These are phyloP conservation scores for Harpagus bidentatus DNA, from an alignment of 2,113 vertebrate species.

Conservation along the genomic window DNA sequence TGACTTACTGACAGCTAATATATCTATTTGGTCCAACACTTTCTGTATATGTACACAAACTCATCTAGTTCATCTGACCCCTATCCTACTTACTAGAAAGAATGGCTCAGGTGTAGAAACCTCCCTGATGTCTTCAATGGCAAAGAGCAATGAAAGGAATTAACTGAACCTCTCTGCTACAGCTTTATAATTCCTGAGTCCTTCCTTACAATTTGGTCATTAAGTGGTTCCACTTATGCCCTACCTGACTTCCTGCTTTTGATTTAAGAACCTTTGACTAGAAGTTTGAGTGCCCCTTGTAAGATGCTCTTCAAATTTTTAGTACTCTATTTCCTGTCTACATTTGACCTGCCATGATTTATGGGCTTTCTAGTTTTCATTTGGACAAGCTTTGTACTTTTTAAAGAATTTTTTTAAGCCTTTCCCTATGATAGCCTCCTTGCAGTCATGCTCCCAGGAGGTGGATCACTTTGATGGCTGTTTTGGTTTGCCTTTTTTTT, in stretches of 20 bases:
- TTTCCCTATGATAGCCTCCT: neutral
- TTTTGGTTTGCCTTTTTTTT: neutral
- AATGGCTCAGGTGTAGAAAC: neutral
- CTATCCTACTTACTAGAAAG: neutral
- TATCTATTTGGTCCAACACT: neutral
- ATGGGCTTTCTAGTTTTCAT: neutral
- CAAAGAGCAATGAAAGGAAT: neutral
- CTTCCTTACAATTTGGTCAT: slow-evolving; percentile 37
- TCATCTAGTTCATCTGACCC: neutral
- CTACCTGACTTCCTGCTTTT: neutral
- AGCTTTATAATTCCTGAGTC: neutral
- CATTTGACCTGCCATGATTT: neutral
- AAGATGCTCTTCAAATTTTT: neutral
- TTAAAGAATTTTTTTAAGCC: neutral
- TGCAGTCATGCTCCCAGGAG: neutral
- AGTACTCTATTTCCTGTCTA: neutral
- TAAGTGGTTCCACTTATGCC: neutral
- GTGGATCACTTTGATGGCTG: neutral
- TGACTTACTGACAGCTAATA: neutral
- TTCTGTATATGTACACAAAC: neutral
- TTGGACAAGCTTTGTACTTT: neutral
- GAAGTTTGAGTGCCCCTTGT: neutral
- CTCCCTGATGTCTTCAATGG: neutral
- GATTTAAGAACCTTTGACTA: slow-evolving; percentile 20
- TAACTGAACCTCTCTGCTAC: neutral